Conservation (phyloP, 2,113 vertebrate genomes). For the Amphilophus citrinellus region DNA sequence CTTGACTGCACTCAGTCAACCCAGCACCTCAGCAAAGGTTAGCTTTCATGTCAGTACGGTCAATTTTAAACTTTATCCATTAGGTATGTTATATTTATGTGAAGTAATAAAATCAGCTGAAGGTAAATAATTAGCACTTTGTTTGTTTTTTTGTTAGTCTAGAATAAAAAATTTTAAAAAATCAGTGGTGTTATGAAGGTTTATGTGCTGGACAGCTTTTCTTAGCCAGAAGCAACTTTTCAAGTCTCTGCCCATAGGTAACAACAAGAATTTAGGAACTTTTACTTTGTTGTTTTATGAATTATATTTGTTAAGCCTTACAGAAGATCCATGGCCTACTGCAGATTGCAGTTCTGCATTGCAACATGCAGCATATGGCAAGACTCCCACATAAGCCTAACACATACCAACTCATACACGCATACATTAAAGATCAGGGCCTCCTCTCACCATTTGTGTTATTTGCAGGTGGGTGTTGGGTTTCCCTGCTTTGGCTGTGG, state of each 20-base stretch:
- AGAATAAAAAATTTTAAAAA: background rate
- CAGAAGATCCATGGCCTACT: slow-evolving; percentile 39
- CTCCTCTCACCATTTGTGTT: slow-evolving; percentile 53
- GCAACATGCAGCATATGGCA: slow-evolving; percentile 58
- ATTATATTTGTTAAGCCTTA: background rate
- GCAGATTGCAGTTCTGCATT: slow-evolving; percentile 33
- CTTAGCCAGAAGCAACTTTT: too few species aligned
- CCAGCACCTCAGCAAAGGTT: background rate
- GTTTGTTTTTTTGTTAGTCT: background rate
- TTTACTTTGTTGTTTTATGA: slow-evolving; percentile 2
- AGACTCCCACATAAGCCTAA: slow-evolving; percentile 45
- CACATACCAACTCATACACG: slow-evolving; percentile 11
- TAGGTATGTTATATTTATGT: background rate
- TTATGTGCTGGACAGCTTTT: too few species aligned
- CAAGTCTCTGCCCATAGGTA: too few species aligned
- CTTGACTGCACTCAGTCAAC: background rate
- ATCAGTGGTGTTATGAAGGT: too few species aligned
- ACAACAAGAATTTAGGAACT: background rate
- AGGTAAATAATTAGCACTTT: background rate
- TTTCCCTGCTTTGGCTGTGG: slow-evolving; percentile 62
- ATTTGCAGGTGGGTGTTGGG: slow-evolving; percentile 68
- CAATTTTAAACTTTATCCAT: background rate
- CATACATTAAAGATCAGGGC: slow-evolving; percentile 44
- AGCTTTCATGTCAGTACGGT: background rate
- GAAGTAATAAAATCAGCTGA: background rate